Evolutionary conservation across 1,140 invertebrate species (phyloP).

Genomic region (Aphaenogaster floridana): DNA sequence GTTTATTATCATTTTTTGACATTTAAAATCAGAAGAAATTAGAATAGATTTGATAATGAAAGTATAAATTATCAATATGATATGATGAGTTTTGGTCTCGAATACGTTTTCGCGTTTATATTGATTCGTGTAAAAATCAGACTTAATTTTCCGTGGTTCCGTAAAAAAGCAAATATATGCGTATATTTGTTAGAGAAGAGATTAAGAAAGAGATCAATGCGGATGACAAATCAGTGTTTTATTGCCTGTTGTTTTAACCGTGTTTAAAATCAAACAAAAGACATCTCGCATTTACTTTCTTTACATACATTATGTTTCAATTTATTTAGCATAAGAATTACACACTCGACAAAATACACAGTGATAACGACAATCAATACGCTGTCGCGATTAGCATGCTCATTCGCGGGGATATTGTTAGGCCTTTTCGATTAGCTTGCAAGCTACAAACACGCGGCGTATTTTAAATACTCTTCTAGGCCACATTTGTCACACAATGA

Average conservation of each 20-base stretch:
- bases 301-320: conserved; percentile 24
- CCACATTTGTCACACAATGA: conserved; percentile 35
- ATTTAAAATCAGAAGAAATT: conserved; percentile 55
- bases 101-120: conserved; percentile 41
- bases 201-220: not conserved
- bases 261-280: not conserved
- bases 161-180: not conserved
- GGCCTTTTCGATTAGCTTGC: not conserved
- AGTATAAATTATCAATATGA: conserved; percentile 66
- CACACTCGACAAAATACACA: conserved; percentile 39
- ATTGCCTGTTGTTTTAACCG: not conserved
- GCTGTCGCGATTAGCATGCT: conserved; percentile 32
- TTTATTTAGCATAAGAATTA: conserved; percentile 50
- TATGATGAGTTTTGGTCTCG: conserved; percentile 70
- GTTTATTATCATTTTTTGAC: conserved; percentile 52
- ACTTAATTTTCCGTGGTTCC: conserved; percentile 43
- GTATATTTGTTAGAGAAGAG: not conserved
- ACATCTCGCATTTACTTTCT: not conserved
- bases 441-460: conserved; percentile 16
- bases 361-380: conserved; percentile 34
- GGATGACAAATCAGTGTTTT: not conserved
- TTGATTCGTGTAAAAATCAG: conserved; percentile 60
- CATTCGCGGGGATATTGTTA: not conserved
- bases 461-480: conserved; percentile 41
- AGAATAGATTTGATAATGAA: conserved; percentile 47